A percentile compares a stretch with the other conserved stretches of the same genome.
phyloP scores from a whole-genome alignment of 2,888 invertebrate genomes.

The Teleiodes luculella region DNA sequence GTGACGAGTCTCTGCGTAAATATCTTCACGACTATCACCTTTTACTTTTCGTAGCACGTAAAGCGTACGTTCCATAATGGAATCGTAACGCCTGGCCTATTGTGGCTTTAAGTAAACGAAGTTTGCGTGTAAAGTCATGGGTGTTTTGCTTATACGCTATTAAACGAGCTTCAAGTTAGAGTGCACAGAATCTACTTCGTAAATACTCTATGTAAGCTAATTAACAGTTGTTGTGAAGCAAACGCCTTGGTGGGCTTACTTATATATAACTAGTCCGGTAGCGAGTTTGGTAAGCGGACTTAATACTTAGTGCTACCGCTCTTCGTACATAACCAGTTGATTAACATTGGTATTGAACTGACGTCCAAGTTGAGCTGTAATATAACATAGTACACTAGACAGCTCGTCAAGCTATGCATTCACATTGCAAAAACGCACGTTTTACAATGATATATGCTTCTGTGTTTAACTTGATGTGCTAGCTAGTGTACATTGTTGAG shows the following conservation, averaged over 20 bases:
- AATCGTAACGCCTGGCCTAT: constrained; percentile 23
- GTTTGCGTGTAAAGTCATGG: constrained; percentile 35
- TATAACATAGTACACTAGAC: too few species aligned
- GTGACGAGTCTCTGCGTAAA: constrained; percentile 7
- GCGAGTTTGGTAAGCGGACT: neutral
- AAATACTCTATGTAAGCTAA: constrained; percentile 42
- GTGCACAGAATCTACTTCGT: constrained; percentile 23
- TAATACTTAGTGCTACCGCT: neutral
- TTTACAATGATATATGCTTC: too few species aligned
- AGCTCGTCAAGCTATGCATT: too few species aligned
- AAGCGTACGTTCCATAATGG: constrained; percentile 17
- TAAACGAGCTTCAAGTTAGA: constrained; percentile 42
- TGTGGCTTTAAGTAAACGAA: constrained; percentile 40
- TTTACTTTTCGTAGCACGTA: neutral
- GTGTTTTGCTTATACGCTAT: constrained; percentile 41
- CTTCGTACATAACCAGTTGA: neutral
- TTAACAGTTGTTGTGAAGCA: constrained; percentile 30
- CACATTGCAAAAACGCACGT: too few species aligned
- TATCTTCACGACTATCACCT: neutral
- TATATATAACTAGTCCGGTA: neutral
- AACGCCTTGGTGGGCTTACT: neutral
- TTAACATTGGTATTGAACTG: neutral
- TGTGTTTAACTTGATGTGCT: too few species aligned
- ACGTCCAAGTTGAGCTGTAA: too few species aligned
- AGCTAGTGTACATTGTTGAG: too few species aligned